These are phyloP conservation scores for Nilaparvata lugens DNA, from an alignment of 1,140 invertebrate species.

Conservation along the genomic window DNA sequence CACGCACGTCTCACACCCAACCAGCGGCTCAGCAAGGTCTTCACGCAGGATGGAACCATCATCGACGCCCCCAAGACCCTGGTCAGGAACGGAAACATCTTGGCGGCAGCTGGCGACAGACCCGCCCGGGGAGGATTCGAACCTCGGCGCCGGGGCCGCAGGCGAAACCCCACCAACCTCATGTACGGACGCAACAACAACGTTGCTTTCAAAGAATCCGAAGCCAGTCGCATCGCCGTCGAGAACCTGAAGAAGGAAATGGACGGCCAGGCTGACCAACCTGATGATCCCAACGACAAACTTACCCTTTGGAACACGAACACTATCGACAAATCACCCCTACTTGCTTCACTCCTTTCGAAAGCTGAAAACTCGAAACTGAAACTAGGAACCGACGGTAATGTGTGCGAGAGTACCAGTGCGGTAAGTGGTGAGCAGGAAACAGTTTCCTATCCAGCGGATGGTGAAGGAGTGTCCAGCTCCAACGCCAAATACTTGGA, in stretches of 20 bases:
- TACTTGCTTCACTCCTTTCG: constrained; percentile 24
- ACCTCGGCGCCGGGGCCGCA: constrained; percentile 18
- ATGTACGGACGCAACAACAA: neutral
- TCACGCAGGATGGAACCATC: neutral
- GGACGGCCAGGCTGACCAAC: constrained; percentile 5
- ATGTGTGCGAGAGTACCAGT: neutral
- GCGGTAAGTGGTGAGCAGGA: constrained; percentile 1
- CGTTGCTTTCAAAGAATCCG: constrained; percentile 4
- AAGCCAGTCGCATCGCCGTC: constrained; percentile 13
- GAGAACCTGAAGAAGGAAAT: constrained; percentile 22
- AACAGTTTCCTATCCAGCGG: constrained; percentile 11
- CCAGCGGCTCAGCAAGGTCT: neutral
- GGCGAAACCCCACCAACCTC: neutral
- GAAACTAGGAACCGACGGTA: constrained; percentile 5
- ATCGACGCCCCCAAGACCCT: neutral
- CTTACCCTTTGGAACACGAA: constrained; percentile 9
- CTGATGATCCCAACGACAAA: constrained; percentile 8
- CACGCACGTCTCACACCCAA: constrained; percentile 19
- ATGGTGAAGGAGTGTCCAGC: constrained; percentile 8
- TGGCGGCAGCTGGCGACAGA: neutral
- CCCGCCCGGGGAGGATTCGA: constrained; percentile 7
- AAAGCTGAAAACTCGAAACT: constrained; percentile 24
- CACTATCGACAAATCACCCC: constrained; percentile 18
- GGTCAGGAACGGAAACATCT: constrained; percentile 3
- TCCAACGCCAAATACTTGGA: constrained; percentile 35